A percentile compares a stretch with the other conserved stretches of the same genome.
These are phyloP conservation scores for Palaemon carinicauda DNA, from an alignment of 1,140 invertebrate genomes.

Conservation along the genomic window DNA sequence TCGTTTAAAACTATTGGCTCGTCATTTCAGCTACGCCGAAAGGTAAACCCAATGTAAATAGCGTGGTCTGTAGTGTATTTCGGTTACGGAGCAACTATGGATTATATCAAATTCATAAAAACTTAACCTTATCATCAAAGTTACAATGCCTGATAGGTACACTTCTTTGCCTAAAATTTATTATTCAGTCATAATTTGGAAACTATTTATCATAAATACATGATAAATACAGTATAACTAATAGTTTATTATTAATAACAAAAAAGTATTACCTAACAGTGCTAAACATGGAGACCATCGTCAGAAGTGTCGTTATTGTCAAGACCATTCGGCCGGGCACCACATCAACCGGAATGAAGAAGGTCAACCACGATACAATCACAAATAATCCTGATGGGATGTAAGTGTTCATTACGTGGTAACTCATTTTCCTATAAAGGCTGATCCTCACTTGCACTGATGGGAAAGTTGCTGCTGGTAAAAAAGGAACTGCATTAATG, in stretches of 20 bases:
- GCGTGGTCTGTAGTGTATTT: too few species aligned
- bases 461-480: neutral
- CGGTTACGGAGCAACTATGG: too few species aligned
- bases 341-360: conserved; percentile 57
- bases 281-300: conserved; percentile 60
- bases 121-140: too few species aligned
- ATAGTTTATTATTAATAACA: neutral
- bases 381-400: conserved; percentile 59
- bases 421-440: conserved; percentile 49
- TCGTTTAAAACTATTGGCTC: too few species aligned
- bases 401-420: conserved; percentile 58
- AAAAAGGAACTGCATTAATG: neutral
- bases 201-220: neutral
- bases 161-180: too few species aligned
- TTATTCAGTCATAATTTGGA: neutral
- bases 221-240: neutral
- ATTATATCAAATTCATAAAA: too few species aligned
- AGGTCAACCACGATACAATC: conserved; percentile 59
- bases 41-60: too few species aligned
- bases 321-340: conserved; percentile 59
- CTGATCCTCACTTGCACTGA: conserved; percentile 24
- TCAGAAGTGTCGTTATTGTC: conserved; percentile 61
- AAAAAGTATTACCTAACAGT: conserved; percentile 49
- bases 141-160: too few species aligned
- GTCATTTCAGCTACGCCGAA: too few species aligned